phyloP scores from a whole-genome alignment of 2,113 vertebrate species.

The Turnix velox region DNA sequence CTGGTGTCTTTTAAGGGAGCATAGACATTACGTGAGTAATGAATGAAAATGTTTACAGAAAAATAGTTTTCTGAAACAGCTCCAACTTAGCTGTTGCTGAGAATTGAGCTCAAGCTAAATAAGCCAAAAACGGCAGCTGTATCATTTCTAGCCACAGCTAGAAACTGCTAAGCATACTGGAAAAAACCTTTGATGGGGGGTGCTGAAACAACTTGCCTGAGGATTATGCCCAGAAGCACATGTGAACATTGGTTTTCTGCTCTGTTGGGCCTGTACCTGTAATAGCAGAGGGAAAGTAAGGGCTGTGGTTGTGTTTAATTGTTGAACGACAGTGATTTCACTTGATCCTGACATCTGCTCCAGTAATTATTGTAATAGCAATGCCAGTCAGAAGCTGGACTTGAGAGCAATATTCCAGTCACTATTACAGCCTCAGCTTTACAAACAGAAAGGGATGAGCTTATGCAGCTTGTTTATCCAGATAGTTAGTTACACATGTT shows the following conservation, averaged over 20 bases:
- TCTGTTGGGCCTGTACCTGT: conserved; percentile 26
- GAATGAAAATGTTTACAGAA: conserved; percentile 59
- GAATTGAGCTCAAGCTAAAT: not conserved
- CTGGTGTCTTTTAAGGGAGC: conserved; percentile 16
- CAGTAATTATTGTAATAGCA: not conserved
- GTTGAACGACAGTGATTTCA: not conserved
- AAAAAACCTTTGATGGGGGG: conserved; percentile 30
- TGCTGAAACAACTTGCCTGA: not conserved
- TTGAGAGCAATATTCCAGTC: not conserved
- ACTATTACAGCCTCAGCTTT: not conserved
- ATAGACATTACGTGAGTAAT: not conserved
- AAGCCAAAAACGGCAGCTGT: conserved; percentile 64
- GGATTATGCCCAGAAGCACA: conserved; percentile 33
- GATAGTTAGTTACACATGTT: not conserved
- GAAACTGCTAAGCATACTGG: conserved; percentile 48
- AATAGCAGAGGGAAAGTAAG: not conserved
- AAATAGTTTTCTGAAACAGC: conserved; percentile 46
- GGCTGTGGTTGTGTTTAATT: not conserved
- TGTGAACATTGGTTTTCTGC: not conserved
- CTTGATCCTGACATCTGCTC: not conserved
- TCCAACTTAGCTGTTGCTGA: conserved; percentile 55
- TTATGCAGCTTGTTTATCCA: not conserved
- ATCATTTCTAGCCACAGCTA: conserved; percentile 70
- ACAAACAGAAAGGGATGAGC: not conserved
- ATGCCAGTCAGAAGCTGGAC: not conserved